Conservation (phyloP, 2,113 vertebrate genomes). For the Alethe castanea region DNA sequence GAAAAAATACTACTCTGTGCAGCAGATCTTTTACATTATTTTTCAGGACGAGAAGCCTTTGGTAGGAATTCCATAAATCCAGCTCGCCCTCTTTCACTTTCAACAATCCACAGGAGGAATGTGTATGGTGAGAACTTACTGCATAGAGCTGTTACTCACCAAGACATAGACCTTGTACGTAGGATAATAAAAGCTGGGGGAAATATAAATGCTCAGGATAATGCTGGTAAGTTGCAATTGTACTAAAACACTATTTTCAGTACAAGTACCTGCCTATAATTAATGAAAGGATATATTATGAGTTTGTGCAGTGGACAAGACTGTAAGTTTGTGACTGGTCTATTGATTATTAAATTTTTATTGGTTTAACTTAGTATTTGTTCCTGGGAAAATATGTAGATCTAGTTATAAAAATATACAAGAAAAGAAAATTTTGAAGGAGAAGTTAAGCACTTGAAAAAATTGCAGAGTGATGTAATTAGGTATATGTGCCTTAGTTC, state of each 20-base stretch:
- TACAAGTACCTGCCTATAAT: neutral
- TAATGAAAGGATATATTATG: neutral
- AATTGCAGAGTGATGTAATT: neutral
- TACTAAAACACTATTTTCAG: neutral
- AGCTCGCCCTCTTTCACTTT: neutral
- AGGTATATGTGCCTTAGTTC: neutral
- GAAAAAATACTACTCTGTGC: neutral
- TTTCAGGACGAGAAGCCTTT: constrained; percentile 48
- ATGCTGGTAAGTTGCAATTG: constrained; percentile 73
- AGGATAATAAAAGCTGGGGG: constrained; percentile 67
- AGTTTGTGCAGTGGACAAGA: neutral
- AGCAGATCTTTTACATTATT: neutral
- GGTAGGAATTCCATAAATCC: neutral
- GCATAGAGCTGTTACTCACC: constrained; percentile 67
- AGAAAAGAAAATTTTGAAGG: neutral
- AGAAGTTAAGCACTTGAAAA: neutral
- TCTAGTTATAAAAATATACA: neutral
- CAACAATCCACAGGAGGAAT: constrained; percentile 68
- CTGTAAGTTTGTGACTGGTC: neutral
- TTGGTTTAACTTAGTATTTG: neutral
- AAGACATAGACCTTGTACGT: constrained; percentile 55
- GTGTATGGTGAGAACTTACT: constrained; percentile 74
- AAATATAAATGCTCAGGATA: constrained; percentile 72
- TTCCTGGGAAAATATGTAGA: neutral
- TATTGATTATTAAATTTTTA: neutral